Evolutionary conservation across 2,797 vertebrate genomes (phyloP).

Genomic region (Microhierax caerulescens): DNA sequence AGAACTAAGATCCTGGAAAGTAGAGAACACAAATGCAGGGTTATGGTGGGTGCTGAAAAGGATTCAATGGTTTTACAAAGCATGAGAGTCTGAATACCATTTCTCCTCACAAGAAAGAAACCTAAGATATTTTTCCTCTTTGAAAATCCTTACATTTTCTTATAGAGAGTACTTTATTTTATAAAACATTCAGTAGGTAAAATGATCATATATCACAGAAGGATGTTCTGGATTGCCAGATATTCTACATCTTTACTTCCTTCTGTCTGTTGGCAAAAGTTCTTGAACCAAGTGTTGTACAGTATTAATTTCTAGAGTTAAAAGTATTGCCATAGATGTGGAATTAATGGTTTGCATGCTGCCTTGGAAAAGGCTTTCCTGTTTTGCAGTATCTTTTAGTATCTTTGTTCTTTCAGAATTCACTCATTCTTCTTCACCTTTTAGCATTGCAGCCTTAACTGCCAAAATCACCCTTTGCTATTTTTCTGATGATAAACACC

Average conservation of each 20-base stretch:
- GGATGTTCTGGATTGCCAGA: not conserved
- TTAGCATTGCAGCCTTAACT: not conserved
- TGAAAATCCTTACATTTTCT: not conserved
- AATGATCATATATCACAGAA: not conserved
- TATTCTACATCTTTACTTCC: not conserved
- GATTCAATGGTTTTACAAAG: not conserved
- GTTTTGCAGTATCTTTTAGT: not conserved
- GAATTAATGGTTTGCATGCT: not conserved
- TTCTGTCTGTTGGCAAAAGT: not conserved
- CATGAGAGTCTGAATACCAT: not conserved
- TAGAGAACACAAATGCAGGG: not conserved
- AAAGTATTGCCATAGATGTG: not conserved
- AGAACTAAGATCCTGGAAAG: not conserved
- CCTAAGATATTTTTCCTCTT: not conserved
- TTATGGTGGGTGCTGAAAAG: not conserved
- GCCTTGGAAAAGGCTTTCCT: not conserved
- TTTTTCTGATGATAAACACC: not conserved
- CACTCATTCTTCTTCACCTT: not conserved
- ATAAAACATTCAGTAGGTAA: not conserved
- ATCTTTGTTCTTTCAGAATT: not conserved
- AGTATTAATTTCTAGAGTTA: not conserved
- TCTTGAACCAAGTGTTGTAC: not conserved
- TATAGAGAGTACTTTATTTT: not conserved
- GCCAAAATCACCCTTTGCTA: not conserved
- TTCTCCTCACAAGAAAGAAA: not conserved